Evolutionary conservation across 2,888 invertebrate species (phyloP).

Genomic region (Girardia tigrina): DNA sequence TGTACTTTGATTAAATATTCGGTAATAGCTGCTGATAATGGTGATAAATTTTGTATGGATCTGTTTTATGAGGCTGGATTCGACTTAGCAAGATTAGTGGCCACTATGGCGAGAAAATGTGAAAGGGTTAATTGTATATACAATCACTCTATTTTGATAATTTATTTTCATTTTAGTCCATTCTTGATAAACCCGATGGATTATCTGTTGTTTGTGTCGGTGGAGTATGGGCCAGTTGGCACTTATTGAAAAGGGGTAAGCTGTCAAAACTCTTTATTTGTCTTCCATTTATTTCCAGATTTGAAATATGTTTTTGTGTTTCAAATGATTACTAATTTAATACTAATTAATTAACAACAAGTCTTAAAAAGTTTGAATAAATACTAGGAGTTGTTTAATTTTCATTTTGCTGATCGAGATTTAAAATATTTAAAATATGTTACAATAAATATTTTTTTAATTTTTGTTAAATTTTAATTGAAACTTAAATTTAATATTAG

Average conservation of each 20-base stretch:
- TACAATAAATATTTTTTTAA: too few species aligned
- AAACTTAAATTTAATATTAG: too few species aligned
- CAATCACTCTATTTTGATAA: slow-evolving; percentile 11
- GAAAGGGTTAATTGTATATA: background rate
- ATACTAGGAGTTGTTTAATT: too few species aligned
- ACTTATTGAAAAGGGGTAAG: slow-evolving; percentile 59
- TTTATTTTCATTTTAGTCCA: slow-evolving; percentile 50
- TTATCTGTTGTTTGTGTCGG: slow-evolving; percentile 75
- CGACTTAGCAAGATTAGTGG: slow-evolving; percentile 58
- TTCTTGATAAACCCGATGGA: slow-evolving; percentile 55
- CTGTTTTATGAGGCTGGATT: slow-evolving; percentile 62
- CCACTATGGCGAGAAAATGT: slow-evolving; percentile 51
- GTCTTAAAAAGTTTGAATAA: too few species aligned
- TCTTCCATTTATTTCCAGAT: too few species aligned
- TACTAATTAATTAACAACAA: too few species aligned
- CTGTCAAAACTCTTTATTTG: too few species aligned
- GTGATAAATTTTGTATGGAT: slow-evolving; percentile 61
- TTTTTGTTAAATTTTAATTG: too few species aligned
- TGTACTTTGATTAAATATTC: background rate
- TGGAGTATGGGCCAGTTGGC: slow-evolving; percentile 86
- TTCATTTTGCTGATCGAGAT: too few species aligned
- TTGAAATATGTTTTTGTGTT: too few species aligned
- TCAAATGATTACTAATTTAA: too few species aligned
- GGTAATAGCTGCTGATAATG: slow-evolving; percentile 51
- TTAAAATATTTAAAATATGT: too few species aligned